A percentile compares a stretch with the other conserved stretches of the same genome.
Evolutionary conservation across 2,797 vertebrate genomes (phyloP).

Genomic region (Kryptopterus vitreolus): DNA sequence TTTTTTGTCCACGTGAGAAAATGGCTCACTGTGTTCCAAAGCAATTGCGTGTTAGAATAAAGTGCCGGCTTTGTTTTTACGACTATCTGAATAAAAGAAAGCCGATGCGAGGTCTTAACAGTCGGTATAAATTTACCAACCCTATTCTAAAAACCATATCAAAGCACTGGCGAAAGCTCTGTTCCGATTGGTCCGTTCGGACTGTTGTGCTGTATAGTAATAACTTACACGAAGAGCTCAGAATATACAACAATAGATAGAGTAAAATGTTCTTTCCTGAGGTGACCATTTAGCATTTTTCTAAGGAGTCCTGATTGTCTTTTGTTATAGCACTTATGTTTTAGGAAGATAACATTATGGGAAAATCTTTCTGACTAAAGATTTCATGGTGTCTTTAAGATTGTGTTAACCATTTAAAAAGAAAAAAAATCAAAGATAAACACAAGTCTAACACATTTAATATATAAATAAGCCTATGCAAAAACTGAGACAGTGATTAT

Average conservation of each 20-base stretch:
- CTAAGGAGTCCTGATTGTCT: not conserved
- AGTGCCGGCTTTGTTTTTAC: constrained; percentile 23
- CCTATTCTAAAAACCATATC: not conserved
- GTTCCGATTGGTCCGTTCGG: constrained; percentile 1
- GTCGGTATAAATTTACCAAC: not conserved
- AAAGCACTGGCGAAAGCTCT: not conserved
- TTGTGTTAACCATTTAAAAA: not conserved
- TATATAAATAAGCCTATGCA: not conserved
- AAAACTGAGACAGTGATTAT: constrained; percentile 42
- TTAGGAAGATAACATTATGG: not conserved
- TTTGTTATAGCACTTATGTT: not conserved
- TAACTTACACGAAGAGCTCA: not conserved
- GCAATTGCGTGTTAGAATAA: constrained; percentile 26
- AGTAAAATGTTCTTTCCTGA: not conserved
- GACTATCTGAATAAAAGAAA: constrained; percentile 7
- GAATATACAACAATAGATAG: not conserved
- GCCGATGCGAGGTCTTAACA: constrained; percentile 1
- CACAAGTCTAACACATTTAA: not conserved
- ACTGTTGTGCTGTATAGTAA: not conserved
- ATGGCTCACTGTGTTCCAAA: constrained; percentile 57
- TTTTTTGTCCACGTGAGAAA: constrained; percentile 47
- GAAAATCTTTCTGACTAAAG: not conserved
- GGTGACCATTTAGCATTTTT: not conserved
- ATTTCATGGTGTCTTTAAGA: not conserved
- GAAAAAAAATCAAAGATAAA: too few species aligned